Evolutionary conservation across 2,113 vertebrate species (phyloP), one percentile per base, ranked within the genome.

Genomic region (human): DNA sequence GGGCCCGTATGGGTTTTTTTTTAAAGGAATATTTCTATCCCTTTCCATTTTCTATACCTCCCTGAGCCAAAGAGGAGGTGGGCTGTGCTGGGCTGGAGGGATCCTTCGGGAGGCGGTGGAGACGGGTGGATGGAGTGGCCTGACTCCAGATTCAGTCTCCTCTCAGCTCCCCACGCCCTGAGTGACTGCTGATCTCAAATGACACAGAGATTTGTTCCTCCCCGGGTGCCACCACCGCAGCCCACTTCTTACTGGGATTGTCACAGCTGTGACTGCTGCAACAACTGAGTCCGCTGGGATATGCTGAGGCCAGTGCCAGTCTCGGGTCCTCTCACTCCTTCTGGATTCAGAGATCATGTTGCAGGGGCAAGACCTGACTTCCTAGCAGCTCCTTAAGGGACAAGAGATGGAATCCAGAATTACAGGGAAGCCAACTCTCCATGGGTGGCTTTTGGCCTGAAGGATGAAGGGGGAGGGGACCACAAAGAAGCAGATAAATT

Each of bases 91-190:
- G 68, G 17, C 13, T 76, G 76, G 25, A 27, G 25, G 3, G 75
- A 32, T 30, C 75, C 64, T 25, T 14, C 0, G 5, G 61, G 27
- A 50, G 27, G 59, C 13, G 0, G 9, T 55, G 45, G 66, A 17
- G 35, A 20, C 30, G 25, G n/a, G 45, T 38, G 43, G 38, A 61
- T 57, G 61, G 83, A 2, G 0, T 57, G 38, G 5, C 22, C 81
- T 68, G 50, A 43, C 48, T 76, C 40, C 11, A 57, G 27, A 35
- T 35, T 23, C 2, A 17, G 1, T 40, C 43, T 14, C 13, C 9
- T 38, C 16, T 70, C 0, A 3, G 23, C 9, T 40, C 61, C 9
- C 57, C 10, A 4, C 4, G 17, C 23, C 20, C 5, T 0, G 1
- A 64, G 5, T 64, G 61, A 64, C 10, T 8, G 9, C 73, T 18